Conservation (phyloP, 2,113 vertebrate species). For the Podilymbus podiceps region DNA sequence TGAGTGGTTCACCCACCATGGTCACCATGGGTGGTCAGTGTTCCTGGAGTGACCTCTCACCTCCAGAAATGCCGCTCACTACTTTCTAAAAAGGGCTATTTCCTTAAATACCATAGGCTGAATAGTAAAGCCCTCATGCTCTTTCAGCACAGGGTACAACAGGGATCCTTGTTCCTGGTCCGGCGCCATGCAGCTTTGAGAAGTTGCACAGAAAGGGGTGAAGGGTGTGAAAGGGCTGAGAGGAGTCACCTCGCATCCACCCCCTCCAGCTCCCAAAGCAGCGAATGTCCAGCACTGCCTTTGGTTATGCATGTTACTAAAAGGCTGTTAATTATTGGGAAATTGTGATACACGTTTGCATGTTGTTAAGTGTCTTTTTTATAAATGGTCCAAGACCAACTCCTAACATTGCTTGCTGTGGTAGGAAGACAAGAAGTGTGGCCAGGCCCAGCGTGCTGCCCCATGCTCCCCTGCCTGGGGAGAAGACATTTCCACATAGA, state of each 20-base stretch:
- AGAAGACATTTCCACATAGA: not conserved
- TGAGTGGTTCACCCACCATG: not conserved
- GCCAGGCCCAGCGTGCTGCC: accelerated
- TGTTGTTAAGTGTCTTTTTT: not conserved
- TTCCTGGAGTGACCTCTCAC: not conserved
- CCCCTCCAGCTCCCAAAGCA: accelerated
- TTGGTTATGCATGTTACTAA: not conserved
- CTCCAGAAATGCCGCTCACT: not conserved
- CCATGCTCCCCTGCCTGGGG: not conserved
- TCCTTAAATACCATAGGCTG: not conserved
- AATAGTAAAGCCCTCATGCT: not conserved
- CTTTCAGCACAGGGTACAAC: not conserved
- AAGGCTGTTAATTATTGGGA: not conserved
- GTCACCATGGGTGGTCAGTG: accelerated
- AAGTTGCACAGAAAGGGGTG: not conserved
- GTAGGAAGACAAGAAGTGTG: not conserved
- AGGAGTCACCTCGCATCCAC: accelerated
- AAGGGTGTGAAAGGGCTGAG: not conserved
- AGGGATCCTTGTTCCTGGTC: too few species aligned
- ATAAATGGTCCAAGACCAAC: not conserved
- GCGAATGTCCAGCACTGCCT: not conserved
- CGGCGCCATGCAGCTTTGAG: accelerated
- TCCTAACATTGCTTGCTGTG: not conserved
- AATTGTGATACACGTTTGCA: not conserved
- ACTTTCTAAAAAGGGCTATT: not conserved